These are phyloP conservation scores for Leptopilina drosophilae DNA, from an alignment of 2,888 invertebrate genomes.

Conservation along the genomic window DNA sequence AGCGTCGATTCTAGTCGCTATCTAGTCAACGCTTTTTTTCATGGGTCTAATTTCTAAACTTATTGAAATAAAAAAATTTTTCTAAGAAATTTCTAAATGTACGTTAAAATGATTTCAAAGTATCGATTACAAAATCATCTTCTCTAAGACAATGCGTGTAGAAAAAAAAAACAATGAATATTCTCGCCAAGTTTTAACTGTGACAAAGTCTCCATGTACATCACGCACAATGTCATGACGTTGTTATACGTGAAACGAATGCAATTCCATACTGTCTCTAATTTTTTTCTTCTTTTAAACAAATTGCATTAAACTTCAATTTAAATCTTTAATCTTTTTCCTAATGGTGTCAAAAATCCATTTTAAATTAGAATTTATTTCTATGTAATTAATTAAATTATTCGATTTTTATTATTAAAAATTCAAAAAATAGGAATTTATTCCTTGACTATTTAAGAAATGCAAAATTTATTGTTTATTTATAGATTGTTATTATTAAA, in stretches of 20 bases:
- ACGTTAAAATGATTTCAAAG: background rate
- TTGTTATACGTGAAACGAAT: conserved; percentile 36
- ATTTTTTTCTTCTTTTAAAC: background rate
- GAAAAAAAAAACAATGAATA: background rate
- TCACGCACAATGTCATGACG: conserved; percentile 37
- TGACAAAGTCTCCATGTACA: conserved; percentile 33
- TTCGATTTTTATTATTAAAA: too few relatives aligned
- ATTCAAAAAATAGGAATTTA: too few relatives aligned
- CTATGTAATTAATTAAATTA: too few relatives aligned
- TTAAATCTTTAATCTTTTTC: too few relatives aligned
- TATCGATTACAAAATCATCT: conserved; percentile 29
- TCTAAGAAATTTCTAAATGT: background rate
- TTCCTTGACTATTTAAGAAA: too few relatives aligned
- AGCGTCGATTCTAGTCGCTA: too few relatives aligned
- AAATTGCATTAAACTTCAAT: too few relatives aligned
- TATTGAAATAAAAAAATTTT: background rate
- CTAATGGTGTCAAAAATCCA: too few relatives aligned
- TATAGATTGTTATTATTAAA: too few relatives aligned
- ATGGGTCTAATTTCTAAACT: background rate
- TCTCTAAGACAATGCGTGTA: background rate
- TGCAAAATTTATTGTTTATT: too few relatives aligned
- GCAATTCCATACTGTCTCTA: background rate
- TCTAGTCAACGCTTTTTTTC: too few relatives aligned
- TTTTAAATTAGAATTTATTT: too few relatives aligned
- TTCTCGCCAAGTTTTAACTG: conserved; percentile 21